Evolutionary conservation across 1,140 invertebrate species (phyloP).

Genomic region (Chrysoperla carnea): DNA sequence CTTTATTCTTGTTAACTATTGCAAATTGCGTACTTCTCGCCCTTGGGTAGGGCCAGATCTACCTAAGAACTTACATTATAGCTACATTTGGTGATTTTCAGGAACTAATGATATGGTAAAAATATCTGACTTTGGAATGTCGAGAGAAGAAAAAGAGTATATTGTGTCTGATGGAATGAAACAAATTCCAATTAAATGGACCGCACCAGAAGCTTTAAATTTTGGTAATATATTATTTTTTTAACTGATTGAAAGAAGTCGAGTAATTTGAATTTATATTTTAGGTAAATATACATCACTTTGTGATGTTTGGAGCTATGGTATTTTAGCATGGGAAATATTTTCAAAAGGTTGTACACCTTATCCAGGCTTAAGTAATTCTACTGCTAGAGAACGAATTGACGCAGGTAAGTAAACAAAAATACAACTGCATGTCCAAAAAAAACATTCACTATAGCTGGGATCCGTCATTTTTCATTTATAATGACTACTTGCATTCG

Average conservation of each 20-base stretch:
- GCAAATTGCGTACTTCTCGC: no score
- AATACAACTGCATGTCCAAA: neutral
- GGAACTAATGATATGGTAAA: conserved; percentile 75
- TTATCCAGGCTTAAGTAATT: conserved; percentile 85
- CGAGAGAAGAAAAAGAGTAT: conserved; percentile 91
- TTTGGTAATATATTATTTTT: conserved; percentile 57
- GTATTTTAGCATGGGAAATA: conserved; percentile 93
- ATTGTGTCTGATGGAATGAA: conserved; percentile 95
- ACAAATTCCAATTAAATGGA: conserved; percentile 97
- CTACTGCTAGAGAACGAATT: conserved; percentile 82
- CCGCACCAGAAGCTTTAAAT: conserved; percentile 88
- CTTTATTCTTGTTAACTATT: no score
- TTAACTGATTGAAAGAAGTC: conserved; percentile 3
- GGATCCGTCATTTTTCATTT: no score
- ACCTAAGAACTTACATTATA: no score
- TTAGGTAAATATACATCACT: conserved; percentile 88
- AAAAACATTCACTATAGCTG: no score
- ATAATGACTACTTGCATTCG: no score
- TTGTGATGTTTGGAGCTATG: conserved; percentile 98
- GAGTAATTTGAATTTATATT: conserved; percentile 5
- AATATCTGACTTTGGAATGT: conserved; percentile 98
- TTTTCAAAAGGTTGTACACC: conserved; percentile 86
- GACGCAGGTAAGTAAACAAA: conserved; percentile 50
- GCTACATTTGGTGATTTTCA: no score
- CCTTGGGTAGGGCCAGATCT: no score